Conservation (phyloP, 2,797 vertebrate species). For the Acrossocheilus wenchowensis region DNA sequence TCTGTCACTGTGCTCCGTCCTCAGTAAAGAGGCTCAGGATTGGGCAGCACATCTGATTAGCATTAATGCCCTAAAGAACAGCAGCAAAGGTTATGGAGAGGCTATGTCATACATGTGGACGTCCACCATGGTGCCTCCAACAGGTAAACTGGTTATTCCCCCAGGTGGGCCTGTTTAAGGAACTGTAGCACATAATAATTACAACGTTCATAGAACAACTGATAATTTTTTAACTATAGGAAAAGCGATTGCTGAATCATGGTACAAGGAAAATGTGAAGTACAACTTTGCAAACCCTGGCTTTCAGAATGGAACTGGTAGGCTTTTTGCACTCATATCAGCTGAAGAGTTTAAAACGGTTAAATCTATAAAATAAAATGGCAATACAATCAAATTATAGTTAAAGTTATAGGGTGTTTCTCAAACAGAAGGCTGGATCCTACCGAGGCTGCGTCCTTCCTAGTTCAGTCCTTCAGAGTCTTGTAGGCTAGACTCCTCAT, state of each 20-base stretch:
- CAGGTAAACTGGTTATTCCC: slow-evolving; percentile 54
- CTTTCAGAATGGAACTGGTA: slow-evolving; percentile 68
- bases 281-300: slow-evolving; percentile 65
- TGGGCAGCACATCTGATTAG: slow-evolving; percentile 63
- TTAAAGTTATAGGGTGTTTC: not conserved
- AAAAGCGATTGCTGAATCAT: slow-evolving; percentile 64
- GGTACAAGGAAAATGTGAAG: slow-evolving; percentile 68
- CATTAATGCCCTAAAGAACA: slow-evolving; percentile 62
- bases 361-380: not conserved
- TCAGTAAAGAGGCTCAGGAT: slow-evolving; percentile 66
- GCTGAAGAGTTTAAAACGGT: not conserved
- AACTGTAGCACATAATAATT: not conserved
- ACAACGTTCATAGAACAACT: not conserved
- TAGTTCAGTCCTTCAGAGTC: too few species aligned
- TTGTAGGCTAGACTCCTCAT: too few species aligned
- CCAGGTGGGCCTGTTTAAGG: not conserved
- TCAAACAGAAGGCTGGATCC: too few species aligned
- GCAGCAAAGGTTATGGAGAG: slow-evolving; percentile 63
- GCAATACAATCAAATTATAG: too few species aligned
- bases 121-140: slow-evolving; percentile 56
- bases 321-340: not conserved
- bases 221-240: slow-evolving; percentile 47
- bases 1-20: slow-evolving; percentile 52
- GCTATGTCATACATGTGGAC: slow-evolving; percentile 66
- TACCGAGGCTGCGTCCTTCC: too few species aligned